A percentile compares a stretch with the other conserved stretches of the same genome.
Conservation (phyloP, 2,113 vertebrate species). For the Ariopsis seemanni region DNA sequence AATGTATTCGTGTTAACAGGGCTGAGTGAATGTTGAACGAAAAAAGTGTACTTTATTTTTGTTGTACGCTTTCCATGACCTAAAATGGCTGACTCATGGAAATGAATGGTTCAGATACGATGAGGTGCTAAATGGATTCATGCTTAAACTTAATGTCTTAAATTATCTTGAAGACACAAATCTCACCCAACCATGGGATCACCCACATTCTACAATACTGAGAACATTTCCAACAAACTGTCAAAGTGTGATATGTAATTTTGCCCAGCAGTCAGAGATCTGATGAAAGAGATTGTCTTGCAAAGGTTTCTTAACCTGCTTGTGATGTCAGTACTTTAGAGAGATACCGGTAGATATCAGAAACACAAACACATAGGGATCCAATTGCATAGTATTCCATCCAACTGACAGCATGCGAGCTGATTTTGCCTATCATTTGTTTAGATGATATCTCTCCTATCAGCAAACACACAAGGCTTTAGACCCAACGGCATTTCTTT, state of each 20-base stretch:
- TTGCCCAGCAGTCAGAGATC: neutral
- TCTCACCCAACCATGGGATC: neutral
- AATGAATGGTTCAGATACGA: neutral
- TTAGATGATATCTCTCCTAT: constrained; percentile 50
- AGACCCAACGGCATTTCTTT: constrained; percentile 9
- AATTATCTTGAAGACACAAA: neutral
- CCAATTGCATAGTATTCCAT: constrained; percentile 11
- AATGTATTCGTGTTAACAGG: neutral
- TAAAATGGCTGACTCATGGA: neutral
- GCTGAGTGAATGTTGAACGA: neutral
- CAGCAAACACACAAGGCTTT: constrained; percentile 28
- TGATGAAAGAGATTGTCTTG: neutral
- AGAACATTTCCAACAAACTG: neutral
- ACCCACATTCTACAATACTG: neutral
- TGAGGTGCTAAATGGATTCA: neutral
- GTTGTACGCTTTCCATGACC: neutral
- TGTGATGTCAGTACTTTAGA: constrained; percentile 31
- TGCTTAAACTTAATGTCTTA: neutral
- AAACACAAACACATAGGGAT: constrained; percentile 14
- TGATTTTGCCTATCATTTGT: constrained; percentile 40
- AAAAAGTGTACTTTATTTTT: too few relatives aligned
- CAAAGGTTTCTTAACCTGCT: constrained; percentile 14
- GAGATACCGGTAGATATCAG: constrained; percentile 8
- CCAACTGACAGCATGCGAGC: constrained; percentile 4
- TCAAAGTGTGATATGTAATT: neutral